Evolutionary conservation across 2,888 invertebrate genomes (phyloP).

Genomic region (Tuberolachnus salignus): DNA sequence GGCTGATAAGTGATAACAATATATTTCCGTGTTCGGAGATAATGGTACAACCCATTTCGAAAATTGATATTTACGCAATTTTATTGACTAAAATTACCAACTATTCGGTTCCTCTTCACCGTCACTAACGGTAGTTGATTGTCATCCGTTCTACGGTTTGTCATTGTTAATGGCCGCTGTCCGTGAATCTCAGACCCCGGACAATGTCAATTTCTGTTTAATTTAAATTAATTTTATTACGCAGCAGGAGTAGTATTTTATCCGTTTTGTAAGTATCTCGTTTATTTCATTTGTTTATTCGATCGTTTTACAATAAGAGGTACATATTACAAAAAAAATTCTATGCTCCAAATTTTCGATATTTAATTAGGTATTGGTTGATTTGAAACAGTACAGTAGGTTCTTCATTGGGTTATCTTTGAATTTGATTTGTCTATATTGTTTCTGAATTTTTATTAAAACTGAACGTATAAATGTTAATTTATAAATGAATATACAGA

Average conservation of each 20-base stretch:
- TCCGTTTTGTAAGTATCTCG: background rate
- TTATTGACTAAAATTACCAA: background rate
- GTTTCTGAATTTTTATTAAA: too few relatives aligned
- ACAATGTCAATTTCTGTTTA: slow-evolving; percentile 1
- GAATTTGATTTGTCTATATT: too few relatives aligned
- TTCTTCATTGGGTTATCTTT: too few relatives aligned
- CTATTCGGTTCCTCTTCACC: background rate
- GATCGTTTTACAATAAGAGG: too few relatives aligned
- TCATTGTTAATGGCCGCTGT: background rate
- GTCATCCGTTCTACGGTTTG: background rate
- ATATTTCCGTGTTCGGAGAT: slow-evolving; percentile 38
- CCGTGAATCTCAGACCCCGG: background rate
- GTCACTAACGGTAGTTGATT: background rate
- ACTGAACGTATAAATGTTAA: too few relatives aligned
- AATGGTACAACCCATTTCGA: slow-evolving; percentile 32
- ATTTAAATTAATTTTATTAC: background rate
- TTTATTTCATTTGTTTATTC: background rate
- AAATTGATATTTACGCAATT: slow-evolving; percentile 15
- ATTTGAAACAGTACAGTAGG: too few relatives aligned
- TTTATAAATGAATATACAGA: too few relatives aligned
- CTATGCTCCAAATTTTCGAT: too few relatives aligned
- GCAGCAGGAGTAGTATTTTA: background rate
- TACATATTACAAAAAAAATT: too few relatives aligned
- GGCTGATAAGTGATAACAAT: slow-evolving; percentile 40
- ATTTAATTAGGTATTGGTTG: too few relatives aligned